These are phyloP conservation scores for Pimpla rufipes DNA, from an alignment of 2,888 invertebrate species.

Conservation along the genomic window DNA sequence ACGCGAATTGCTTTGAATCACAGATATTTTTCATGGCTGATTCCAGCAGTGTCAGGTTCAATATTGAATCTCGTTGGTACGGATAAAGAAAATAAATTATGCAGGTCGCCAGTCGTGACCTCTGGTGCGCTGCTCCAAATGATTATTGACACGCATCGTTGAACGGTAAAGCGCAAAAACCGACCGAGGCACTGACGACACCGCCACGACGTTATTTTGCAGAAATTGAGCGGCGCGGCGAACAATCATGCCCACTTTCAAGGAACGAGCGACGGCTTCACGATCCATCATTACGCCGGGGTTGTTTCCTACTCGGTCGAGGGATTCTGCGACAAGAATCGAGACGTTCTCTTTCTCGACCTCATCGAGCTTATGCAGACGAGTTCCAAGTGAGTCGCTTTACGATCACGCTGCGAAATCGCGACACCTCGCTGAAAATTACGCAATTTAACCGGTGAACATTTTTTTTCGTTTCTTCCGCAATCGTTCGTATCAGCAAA, in stretches of 20 bases:
- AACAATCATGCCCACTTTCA: constrained; percentile 88
- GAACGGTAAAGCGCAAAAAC: constrained; percentile 17
- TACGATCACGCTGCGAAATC: not conserved
- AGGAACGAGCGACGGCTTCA: constrained; percentile 87
- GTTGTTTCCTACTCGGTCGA: constrained; percentile 88
- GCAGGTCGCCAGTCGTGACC: constrained; percentile 13
- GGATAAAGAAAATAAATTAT: not conserved
- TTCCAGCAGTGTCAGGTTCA: not conserved
- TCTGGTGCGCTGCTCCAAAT: constrained; percentile 30
- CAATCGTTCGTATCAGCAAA: constrained; percentile 83
- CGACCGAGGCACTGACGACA: not conserved
- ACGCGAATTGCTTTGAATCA: not conserved
- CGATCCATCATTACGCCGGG: constrained; percentile 90
- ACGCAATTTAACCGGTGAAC: not conserved
- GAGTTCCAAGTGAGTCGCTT: constrained; percentile 86
- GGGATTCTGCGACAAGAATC: constrained; percentile 90
- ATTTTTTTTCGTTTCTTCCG: constrained; percentile 16
- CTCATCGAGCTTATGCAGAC: constrained; percentile 89
- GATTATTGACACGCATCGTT: constrained; percentile 43
- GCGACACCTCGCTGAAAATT: not conserved
- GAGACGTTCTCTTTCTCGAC: constrained; percentile 89
- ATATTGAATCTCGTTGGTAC: not conserved
- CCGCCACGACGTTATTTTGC: constrained; percentile 60
- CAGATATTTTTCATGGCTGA: not conserved
- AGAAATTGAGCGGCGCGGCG: constrained; percentile 87